Percentiles rank a stretch among this genome's conserved stretches.
phyloP scores from a whole-genome alignment of 2,888 invertebrate genomes.

The Leptarthrus brevirostris region DNA sequence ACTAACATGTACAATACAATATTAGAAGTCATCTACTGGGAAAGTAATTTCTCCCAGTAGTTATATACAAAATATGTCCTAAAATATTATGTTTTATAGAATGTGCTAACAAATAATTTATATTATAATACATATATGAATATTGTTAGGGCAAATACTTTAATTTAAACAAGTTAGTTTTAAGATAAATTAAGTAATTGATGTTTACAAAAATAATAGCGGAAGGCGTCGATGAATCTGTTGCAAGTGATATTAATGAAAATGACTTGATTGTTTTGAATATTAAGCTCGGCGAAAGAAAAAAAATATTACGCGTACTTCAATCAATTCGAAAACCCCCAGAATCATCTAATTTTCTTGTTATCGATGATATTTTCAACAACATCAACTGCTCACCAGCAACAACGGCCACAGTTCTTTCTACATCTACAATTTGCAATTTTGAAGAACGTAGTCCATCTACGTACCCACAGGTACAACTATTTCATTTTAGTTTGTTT shows the following conservation, averaged over 20 bases:
- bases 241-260: constrained; percentile 23
- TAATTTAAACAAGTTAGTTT: not conserved
- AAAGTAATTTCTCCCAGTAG: too few relatives aligned
- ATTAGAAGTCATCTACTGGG: too few relatives aligned
- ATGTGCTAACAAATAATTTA: not conserved
- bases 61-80: too few relatives aligned
- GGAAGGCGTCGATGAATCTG: constrained; percentile 33
- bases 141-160: not conserved
- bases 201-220: not conserved
- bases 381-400: too few relatives aligned
- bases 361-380: too few relatives aligned
- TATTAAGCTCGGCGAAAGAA: constrained; percentile 22
- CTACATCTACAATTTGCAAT: too few relatives aligned
- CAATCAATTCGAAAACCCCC: too few relatives aligned
- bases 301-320: constrained; percentile 5
- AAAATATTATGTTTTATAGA: too few relatives aligned
- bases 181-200: not conserved
- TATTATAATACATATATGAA: not conserved
- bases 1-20: too few relatives aligned
- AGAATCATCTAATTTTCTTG: too few relatives aligned
- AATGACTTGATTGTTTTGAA: constrained; percentile 22
- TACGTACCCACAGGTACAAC: not conserved
- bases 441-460: too few relatives aligned
- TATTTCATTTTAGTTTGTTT: not conserved
- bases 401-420: not conserved